These are phyloP conservation scores for Nothocercus nigrocapillus DNA, from an alignment of 2,113 vertebrate genomes.

Conservation along the genomic window DNA sequence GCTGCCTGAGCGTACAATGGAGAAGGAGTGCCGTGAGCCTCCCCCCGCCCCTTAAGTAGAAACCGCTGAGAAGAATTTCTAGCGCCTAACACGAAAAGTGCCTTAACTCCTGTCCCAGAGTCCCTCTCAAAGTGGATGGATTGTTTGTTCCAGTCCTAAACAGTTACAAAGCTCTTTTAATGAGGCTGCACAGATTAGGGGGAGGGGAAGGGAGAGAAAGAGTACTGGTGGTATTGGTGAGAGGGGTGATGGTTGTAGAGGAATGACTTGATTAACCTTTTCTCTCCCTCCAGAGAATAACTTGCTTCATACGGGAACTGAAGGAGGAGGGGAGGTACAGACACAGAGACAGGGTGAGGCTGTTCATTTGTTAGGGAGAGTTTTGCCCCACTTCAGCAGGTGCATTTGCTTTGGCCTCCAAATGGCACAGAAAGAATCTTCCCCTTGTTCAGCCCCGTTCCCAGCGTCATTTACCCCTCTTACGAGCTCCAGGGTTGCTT, in stretches of 20 bases:
- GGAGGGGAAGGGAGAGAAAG: conserved; percentile 68
- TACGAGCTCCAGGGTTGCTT: not conserved
- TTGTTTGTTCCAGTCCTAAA: conserved; percentile 78
- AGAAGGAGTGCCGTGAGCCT: conserved; percentile 28
- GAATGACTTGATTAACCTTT: conserved; percentile 72
- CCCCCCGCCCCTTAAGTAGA: not conserved
- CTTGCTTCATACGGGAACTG: not conserved
- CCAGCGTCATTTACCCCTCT: not conserved
- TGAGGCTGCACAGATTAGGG: conserved; percentile 77
- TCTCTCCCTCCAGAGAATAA: conserved; percentile 58
- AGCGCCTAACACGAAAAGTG: conserved; percentile 68
- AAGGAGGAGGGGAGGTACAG: not conserved
- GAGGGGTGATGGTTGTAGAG: conserved; percentile 56
- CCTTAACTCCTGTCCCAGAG: conserved; percentile 73
- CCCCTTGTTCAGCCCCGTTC: not conserved
- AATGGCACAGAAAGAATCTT: not conserved
- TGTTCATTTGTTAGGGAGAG: not conserved
- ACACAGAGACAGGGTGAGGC: not conserved
- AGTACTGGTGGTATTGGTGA: conserved; percentile 55
- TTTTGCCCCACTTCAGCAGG: not conserved
- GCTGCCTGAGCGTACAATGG: conserved; percentile 27
- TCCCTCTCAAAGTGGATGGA: conserved; percentile 72
- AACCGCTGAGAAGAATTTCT: conserved; percentile 66
- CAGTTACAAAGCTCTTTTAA: conserved; percentile 80
- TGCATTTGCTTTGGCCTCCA: not conserved